Evolutionary conservation across 2,113 vertebrate genomes (phyloP), one percentile per base, ranked within the genome.

Genomic region (Arizona elegans): DNA sequence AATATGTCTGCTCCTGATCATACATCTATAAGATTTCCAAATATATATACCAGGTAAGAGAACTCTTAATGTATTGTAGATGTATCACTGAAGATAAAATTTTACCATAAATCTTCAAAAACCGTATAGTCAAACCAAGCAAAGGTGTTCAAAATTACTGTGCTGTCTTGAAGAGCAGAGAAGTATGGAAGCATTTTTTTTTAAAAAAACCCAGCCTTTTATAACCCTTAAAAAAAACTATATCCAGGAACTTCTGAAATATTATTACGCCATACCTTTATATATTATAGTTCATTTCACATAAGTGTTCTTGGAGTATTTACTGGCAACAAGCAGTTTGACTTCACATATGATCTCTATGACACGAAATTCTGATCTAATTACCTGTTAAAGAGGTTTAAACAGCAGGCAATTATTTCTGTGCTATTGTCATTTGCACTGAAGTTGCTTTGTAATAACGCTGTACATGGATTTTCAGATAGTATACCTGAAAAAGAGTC

Each of bases 381-480:
- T 33, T 98, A 99, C 98, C 98, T 98, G 96, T 75, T 90, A 55
- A 98, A 97, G 5, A 98, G 96, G n/a, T 93, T 95, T 86, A 96
- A 95, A 95, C 98, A 99, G 95, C 98, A 99, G 92, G 95, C 86
- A 52, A 96, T 3, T 17, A 98, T 70, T 21, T 96, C 38, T 29
- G 97, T 96, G 93, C 91, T 97, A 91, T 96, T 98, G 90, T 23
- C 93, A 33, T 96, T 97, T 92, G 93, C 96, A 94, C 95, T 97
- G 93, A 98, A 97, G 53, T 91, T 52, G 19, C 95, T 96, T 93
- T 90, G 96, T 55, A 99, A 91, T 92, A 98, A 91, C 8, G 92
- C 29, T 12, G 94, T 93, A 93, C 98, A 99, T 58, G 96, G 96
- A 94, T 85, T 21, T 11, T 53, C 58, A 88, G 97, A 97, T 93